phyloP scores from a whole-genome alignment of 2,888 invertebrate genomes.

The Acanthacorydalis orientalis region DNA sequence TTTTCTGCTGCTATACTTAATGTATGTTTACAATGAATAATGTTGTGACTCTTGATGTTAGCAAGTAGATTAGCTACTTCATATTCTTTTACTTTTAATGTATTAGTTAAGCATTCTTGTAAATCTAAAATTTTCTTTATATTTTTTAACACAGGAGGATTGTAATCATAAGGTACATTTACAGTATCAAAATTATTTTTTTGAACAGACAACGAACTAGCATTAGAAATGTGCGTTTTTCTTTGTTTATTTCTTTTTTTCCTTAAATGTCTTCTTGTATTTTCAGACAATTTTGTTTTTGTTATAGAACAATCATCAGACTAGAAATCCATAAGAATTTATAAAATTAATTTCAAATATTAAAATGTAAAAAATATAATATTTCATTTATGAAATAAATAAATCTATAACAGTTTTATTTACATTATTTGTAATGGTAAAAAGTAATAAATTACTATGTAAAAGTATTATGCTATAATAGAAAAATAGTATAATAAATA shows the following conservation, averaged over 20 bases:
- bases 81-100: too few species aligned
- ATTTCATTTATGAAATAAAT: too few species aligned
- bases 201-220: not conserved
- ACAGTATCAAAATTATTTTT: too few species aligned
- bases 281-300: not conserved
- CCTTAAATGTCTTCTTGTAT: not conserved
- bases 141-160: not conserved
- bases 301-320: too few species aligned
- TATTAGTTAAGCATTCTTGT: not conserved
- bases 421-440: too few species aligned
- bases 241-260: not conserved
- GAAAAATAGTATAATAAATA: too few species aligned
- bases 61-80: not conserved
- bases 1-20: not conserved
- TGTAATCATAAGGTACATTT: not conserved
- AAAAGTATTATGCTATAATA: too few species aligned
- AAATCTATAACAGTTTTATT: too few species aligned
- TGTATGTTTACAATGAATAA: not conserved
- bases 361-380: too few species aligned
- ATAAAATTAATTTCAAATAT: too few species aligned
- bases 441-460: too few species aligned
- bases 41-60: not conserved
- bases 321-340: too few species aligned
- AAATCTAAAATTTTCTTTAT: not conserved
- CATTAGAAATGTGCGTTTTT: not conserved